Conservation (phyloP, 2,113 vertebrate genomes). For the Tragelaphus imberbis region DNA sequence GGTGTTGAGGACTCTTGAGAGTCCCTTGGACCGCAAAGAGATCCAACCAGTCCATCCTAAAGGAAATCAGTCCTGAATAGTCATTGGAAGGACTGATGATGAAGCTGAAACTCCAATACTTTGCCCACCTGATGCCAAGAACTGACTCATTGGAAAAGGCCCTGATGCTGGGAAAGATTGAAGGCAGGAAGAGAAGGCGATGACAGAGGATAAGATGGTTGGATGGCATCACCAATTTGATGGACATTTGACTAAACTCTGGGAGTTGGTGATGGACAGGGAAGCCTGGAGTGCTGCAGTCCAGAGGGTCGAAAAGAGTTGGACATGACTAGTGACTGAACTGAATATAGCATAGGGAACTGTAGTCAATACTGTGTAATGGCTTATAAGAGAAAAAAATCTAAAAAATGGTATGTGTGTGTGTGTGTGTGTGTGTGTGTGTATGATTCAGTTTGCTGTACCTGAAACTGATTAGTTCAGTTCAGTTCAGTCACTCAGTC, state of each 20-base stretch:
- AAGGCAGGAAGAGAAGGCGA: not conserved
- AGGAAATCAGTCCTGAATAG: not conserved
- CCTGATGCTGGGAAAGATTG: not conserved
- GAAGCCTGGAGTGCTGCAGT: not conserved
- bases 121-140: not conserved
- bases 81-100: not conserved
- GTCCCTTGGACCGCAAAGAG: not conserved
- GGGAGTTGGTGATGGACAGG: not conserved
- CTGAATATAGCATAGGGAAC: not conserved
- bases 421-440: too few species aligned
- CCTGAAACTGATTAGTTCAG: not conserved
- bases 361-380: not conserved
- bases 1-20: not conserved
- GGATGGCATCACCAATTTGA: not conserved
- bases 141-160: not conserved
- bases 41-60: not conserved
- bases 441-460: not conserved
- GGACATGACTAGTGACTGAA: not conserved
- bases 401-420: not conserved
- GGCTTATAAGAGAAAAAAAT: not conserved
- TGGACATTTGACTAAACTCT: not conserved
- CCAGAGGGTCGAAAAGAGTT: rapidly evolving
- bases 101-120: not conserved
- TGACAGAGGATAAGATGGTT: not conserved
- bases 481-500: too few species aligned